Percentiles rank a stretch among this genome's conserved stretches.
phyloP scores from a whole-genome alignment of 2,888 invertebrate genomes.

The Neoscelio sp. region DNA sequence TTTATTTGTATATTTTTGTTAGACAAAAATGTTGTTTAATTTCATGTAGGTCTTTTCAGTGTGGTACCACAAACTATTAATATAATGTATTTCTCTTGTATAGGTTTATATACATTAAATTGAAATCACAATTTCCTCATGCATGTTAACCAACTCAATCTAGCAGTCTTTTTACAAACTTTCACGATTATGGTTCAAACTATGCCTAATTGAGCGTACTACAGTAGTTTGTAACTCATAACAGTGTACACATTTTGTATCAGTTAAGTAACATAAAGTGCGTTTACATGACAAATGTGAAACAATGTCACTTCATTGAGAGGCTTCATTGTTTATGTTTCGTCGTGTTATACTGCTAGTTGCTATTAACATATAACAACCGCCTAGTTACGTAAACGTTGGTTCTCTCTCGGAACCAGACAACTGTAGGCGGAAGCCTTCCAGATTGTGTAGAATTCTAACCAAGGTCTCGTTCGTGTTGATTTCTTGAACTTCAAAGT shows the following conservation, averaged over 20 bases:
- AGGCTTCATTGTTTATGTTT: conserved; percentile 58
- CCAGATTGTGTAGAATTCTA: conserved; percentile 33
- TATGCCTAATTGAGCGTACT: conserved; percentile 24
- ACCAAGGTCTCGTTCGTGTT: conserved; percentile 49
- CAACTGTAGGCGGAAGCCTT: conserved; percentile 27
- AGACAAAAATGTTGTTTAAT: too few species aligned
- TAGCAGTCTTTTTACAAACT: background rate
- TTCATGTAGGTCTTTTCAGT: too few species aligned
- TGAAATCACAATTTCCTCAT: too few species aligned
- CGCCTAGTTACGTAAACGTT: conserved; percentile 47
- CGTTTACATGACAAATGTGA: conserved; percentile 54
- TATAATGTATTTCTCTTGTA: too few species aligned
- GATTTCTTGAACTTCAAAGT: conserved; percentile 65
- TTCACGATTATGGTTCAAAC: conserved; percentile 9
- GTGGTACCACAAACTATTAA: too few species aligned
- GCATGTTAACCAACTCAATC: too few species aligned
- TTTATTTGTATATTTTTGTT: too few species aligned
- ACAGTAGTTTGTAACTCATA: conserved; percentile 9
- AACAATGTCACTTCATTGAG: conserved; percentile 57
- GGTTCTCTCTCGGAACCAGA: conserved; percentile 12
- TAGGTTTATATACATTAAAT: too few species aligned
- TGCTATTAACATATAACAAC: conserved; percentile 39
- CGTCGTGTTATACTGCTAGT: conserved; percentile 28
- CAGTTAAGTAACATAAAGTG: conserved; percentile 26
- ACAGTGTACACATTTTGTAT: conserved; percentile 23